Evolutionary conservation across 92 coral and sea anemone species (phyloP).

Genomic region (Actinostola sp.): DNA sequence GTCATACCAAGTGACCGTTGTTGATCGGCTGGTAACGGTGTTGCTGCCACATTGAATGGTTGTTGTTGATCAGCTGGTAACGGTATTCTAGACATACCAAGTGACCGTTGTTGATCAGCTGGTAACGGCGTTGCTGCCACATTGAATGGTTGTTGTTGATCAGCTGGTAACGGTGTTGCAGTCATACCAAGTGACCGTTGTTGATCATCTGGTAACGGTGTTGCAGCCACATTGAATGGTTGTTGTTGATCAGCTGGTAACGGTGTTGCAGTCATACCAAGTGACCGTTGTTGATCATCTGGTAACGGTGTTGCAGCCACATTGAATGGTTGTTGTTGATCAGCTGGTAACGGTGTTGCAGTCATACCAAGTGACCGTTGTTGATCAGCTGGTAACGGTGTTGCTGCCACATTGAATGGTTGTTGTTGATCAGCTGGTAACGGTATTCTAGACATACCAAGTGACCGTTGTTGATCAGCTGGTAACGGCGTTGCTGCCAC

Average conservation of each 20-base stretch:
- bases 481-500: too few species aligned
- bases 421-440: neutral
- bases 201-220: neutral
- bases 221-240: neutral
- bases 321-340: neutral
- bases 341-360: neutral
- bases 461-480: neutral
- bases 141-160: neutral
- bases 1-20: neutral
- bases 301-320: neutral
- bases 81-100: neutral
- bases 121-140: neutral
- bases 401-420: neutral
- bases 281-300: neutral
- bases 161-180: neutral
- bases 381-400: neutral
- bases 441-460: neutral
- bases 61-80: neutral
- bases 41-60: neutral
- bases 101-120: constrained; percentile 4
- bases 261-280: neutral
- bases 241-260: constrained; percentile 3
- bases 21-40: neutral
- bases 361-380: neutral
- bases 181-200: neutral